Conservation (phyloP, 2,888 invertebrate genomes). For the Entomobrya proxima region DNA sequence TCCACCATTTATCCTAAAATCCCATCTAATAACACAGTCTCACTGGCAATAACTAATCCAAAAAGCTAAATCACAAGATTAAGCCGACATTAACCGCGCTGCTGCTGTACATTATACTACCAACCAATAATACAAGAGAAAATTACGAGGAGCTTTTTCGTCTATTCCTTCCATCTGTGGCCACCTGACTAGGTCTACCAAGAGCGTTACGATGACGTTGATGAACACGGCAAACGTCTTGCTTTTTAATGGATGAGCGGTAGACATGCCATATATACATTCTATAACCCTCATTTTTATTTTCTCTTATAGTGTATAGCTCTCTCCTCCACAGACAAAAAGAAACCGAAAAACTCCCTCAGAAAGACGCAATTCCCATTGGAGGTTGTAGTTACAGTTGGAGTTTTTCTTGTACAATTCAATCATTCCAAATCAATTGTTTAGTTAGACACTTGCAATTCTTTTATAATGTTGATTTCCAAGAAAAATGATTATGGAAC, state of each 20-base stretch:
- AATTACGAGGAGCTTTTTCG: too few species aligned
- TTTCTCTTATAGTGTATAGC: too few species aligned
- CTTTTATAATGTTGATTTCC: too few species aligned
- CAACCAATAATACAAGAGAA: too few species aligned
- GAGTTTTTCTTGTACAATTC: background rate
- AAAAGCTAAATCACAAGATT: slow-evolving; percentile 5
- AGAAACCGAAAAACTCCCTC: background rate
- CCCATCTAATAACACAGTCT: background rate
- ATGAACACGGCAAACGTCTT: background rate
- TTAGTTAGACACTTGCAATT: background rate
- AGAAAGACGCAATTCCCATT: background rate
- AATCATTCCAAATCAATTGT: background rate
- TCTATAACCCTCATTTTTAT: slow-evolving; percentile 18
- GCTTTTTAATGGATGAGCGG: background rate
- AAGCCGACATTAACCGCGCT: background rate
- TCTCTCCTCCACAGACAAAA: background rate
- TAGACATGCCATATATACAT: background rate
- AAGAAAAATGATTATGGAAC: too few species aligned
- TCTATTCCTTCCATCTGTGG: background rate
- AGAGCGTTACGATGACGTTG: background rate
- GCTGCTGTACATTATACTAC: too few species aligned
- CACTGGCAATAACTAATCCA: slow-evolving; percentile 18
- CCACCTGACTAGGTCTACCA: slow-evolving; percentile 4
- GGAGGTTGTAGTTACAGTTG: background rate
- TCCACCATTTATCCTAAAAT: too few species aligned